Base-by-base conservation (phyloP, 2,888 invertebrate genomes). In the Agapostemon virescens region DNA sequence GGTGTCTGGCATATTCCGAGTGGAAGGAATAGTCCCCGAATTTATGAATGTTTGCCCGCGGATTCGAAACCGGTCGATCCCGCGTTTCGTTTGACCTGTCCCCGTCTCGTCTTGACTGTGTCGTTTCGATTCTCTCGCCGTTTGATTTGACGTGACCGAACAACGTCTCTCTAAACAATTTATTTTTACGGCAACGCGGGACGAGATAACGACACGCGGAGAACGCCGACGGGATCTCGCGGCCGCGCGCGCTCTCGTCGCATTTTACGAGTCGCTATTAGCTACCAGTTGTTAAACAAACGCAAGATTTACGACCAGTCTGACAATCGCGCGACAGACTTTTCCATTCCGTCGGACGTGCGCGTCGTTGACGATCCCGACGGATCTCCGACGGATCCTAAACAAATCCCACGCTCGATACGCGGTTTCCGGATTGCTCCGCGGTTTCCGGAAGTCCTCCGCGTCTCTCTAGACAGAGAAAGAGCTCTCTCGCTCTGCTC, bases 251-350 rank as follows among this genome's bases (percentile, higher is more conserved):
- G 2, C 13, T 0, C 26, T 13, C 26, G 45, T 58, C n/a, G 26
- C 38, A 30, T 79, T 64, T 72, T 58, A 73, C 64, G 33, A 67
- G 17, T 23, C 33, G 20, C 11, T 30, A n/a, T 72, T 13, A n/a
- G 63, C 36, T 55, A 64, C 63, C 72, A 64, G 36, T 33, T 20
- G 26, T 68, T 64, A 72, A 79, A 55, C 79, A 72, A n/a, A 64
- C 36, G 23, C 20, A 45, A 79, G 63, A 79, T 80, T 80, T 80
- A 79, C 52, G 64, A 38, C 52, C 4, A n/a, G 15, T 55, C 26
- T 55, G 55, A 55, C 55, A 55, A 55, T 33, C 33, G 45, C 49
- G 23, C 52, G 15, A n/a, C 26, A 26, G 55, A 55, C 55, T 55
- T 55, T 55, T 55, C 55, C 55, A 55, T 55, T 55, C 55, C 55